Evolutionary conservation across 1,140 invertebrate species (phyloP), one percentile per base, ranked within the genome.

Genomic region (Dendrolimus punctatus): DNA sequence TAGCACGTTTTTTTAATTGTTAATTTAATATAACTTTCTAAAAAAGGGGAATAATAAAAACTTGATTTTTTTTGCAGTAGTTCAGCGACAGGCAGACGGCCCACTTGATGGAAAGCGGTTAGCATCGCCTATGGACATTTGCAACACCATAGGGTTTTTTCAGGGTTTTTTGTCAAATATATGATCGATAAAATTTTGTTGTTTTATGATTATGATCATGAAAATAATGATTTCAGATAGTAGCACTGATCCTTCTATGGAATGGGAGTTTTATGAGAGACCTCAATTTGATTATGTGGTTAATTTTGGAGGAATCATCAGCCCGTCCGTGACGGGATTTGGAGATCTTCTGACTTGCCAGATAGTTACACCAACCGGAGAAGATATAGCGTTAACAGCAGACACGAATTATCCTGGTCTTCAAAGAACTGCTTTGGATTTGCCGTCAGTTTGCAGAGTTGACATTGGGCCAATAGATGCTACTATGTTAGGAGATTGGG

Each of bases 311-410:
- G 47, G 48, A 0, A 49, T 10, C 6, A 36, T 65, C 0, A 55
- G 40, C 6, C 52, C 66, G 5, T 43, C 50, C 8, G 57, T 65
- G 2, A 5, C 39, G 4, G 49, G 52, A 0, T 8, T n/a, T 0
- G 46, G 45, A 5, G 45, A 10, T 23, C 40, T 55, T 5, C n/a
- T 47, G 6, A 53, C 55, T 8, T 68, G 66, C 10, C 60, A 65
- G 38, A 9, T 66, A 6, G 44, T 68, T 40, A 68, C 66, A 10
- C 66, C 66, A 4, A 38, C 49, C 8, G 63, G 63, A 6, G 66
- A 68, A 59, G 60, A 68, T 39, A 39, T 68, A 9, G 50, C 58
- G 4, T 44, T 68, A 5, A 61, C 52, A 2, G 40, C 5, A 4
- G 57, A 58, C n/a, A 39, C 54, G 5, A 40, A 58, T 3, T 68